These are phyloP conservation scores for Gonatopus flavifemur DNA, from an alignment of 1,140 invertebrate species.

Conservation along the genomic window DNA sequence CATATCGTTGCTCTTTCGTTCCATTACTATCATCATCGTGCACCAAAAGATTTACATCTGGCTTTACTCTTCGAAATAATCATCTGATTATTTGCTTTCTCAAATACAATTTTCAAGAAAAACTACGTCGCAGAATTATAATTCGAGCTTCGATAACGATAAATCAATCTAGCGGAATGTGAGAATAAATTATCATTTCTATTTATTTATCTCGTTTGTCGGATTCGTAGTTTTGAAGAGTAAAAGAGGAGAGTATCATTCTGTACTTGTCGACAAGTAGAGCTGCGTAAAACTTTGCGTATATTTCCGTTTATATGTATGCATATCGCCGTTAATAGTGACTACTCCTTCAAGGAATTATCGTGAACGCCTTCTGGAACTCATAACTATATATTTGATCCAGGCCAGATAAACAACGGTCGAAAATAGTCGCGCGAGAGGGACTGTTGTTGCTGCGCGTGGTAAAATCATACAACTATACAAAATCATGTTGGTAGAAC, in stretches of 20 bases:
- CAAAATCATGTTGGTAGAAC: too few species aligned
- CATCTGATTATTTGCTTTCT: too few species aligned
- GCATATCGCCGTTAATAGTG: conserved; percentile 35
- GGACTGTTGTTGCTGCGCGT: too few species aligned
- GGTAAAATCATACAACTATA: too few species aligned
- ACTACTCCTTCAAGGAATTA: conserved; percentile 52
- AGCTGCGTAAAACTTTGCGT: conserved; percentile 10
- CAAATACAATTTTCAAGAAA: too few species aligned
- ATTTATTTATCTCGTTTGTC: too few species aligned
- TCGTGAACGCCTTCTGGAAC: conserved; percentile 52
- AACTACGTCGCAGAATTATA: too few species aligned
- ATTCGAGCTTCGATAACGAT: too few species aligned
- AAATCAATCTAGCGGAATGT: too few species aligned
- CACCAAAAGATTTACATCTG: conserved; percentile 2
- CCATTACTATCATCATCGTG: neutral
- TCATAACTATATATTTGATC: conserved; percentile 54
- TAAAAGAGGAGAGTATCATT: neutral
- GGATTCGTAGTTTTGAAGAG: too few species aligned
- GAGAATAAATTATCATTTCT: too few species aligned
- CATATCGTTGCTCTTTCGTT: conserved; percentile 3
- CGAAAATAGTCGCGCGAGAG: conserved; percentile 46
- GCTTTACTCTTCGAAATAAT: too few species aligned
- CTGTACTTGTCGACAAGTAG: conserved; percentile 13
- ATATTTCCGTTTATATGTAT: conserved; percentile 25
- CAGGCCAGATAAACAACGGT: conserved; percentile 52